Percentiles rank a stretch among this genome's conserved stretches.
phyloP scores from a whole-genome alignment of 2,113 vertebrate genomes.

The Trogon surrucura region DNA sequence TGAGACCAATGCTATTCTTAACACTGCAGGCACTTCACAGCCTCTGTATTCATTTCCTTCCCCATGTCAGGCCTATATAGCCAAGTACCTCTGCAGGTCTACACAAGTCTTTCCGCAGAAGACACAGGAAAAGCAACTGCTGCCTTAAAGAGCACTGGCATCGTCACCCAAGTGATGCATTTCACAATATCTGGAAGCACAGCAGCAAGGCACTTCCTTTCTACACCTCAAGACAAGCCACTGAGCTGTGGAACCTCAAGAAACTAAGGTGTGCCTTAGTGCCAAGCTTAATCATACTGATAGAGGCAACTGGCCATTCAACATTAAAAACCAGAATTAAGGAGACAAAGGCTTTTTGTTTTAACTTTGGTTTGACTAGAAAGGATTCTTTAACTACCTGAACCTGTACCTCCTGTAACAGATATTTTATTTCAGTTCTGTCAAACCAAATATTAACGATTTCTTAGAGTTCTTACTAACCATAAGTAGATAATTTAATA shows the following conservation, averaged over 20 bases:
- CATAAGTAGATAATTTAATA: background rate
- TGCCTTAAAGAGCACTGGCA: background rate
- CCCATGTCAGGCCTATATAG: background rate
- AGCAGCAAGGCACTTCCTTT: background rate
- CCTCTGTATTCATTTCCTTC: background rate
- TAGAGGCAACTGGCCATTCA: background rate
- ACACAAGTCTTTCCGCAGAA: background rate
- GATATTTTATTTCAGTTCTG: background rate
- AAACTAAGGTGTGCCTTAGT: background rate
- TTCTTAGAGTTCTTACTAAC: background rate
- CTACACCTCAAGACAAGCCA: background rate
- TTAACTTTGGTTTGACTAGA: background rate
- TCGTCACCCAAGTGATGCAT: background rate
- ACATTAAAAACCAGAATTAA: background rate
- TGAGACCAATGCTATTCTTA: conserved; percentile 5
- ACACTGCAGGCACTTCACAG: background rate
- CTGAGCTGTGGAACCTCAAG: background rate
- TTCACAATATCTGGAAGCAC: background rate
- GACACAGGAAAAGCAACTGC: background rate
- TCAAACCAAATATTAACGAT: background rate
- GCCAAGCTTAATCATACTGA: background rate
- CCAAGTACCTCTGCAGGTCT: background rate
- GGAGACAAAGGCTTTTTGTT: background rate
- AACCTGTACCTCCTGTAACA: background rate
- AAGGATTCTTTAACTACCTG: background rate